Evolutionary conservation across 2,888 invertebrate genomes (phyloP).

Genomic region (Reticulitermes lucifugus): DNA sequence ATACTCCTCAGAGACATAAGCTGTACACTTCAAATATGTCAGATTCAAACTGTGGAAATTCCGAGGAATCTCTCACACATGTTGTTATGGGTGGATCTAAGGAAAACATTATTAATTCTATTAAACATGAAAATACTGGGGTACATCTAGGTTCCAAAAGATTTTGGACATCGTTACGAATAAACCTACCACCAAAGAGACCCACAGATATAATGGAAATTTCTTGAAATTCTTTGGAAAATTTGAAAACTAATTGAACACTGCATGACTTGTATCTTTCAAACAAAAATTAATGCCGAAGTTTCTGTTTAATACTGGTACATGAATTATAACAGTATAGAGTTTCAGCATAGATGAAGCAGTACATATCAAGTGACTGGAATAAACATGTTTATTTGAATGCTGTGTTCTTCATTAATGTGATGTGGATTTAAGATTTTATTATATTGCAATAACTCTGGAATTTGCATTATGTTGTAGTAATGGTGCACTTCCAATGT

Average conservation of each 20-base stretch:
- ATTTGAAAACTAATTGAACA: too few relatives aligned
- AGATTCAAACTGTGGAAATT: conserved; percentile 14
- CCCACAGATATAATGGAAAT: not conserved
- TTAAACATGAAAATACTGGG: not conserved
- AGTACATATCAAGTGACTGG: too few relatives aligned
- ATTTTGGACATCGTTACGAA: conserved; percentile 23
- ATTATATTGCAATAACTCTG: too few relatives aligned
- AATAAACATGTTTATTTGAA: too few relatives aligned
- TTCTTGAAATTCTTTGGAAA: not conserved
- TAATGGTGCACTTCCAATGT: too few relatives aligned
- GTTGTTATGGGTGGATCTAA: not conserved
- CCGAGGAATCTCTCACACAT: not conserved
- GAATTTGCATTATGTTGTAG: too few relatives aligned
- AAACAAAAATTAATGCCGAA: not conserved
- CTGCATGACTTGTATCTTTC: not conserved
- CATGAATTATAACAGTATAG: too few relatives aligned
- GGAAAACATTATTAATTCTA: conserved; percentile 17
- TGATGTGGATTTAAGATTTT: too few relatives aligned
- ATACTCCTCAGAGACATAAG: not conserved
- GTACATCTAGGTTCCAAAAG: not conserved
- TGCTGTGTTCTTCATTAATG: too few relatives aligned
- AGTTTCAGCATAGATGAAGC: too few relatives aligned
- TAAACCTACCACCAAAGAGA: conserved; percentile 32
- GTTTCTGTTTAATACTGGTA: too few relatives aligned
- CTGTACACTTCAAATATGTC: not conserved